A percentile compares a stretch with the other conserved stretches of the same genome.
These are phyloP conservation scores for Leptopilina boulardi DNA, from an alignment of 1,140 invertebrate genomes.

Conservation along the genomic window DNA sequence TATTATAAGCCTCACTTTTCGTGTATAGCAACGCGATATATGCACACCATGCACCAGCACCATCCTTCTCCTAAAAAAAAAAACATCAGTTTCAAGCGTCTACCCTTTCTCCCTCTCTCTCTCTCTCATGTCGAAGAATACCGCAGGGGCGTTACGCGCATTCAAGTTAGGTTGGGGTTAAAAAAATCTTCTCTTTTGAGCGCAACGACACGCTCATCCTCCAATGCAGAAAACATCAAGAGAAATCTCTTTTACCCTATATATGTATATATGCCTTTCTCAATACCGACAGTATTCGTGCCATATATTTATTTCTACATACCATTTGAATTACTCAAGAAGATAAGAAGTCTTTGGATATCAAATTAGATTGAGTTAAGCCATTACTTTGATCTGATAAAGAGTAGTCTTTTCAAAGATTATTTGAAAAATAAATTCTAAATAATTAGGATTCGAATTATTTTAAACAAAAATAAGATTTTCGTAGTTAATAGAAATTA, in stretches of 20 bases:
- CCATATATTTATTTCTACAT: background rate
- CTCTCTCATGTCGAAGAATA: constrained; percentile 14
- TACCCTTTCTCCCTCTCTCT: background rate
- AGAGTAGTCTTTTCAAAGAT: background rate
- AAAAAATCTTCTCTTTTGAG: constrained; percentile 15
- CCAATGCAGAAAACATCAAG: constrained; percentile 10
- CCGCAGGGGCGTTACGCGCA: constrained; percentile 8
- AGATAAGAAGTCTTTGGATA: background rate
- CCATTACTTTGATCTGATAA: background rate
- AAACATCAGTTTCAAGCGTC: background rate
- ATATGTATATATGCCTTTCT: constrained; percentile 4
- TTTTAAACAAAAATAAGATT: no score
- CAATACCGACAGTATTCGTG: constrained; percentile 21
- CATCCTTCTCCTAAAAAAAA: background rate
- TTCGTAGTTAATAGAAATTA: no score
- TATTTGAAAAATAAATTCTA: no score
- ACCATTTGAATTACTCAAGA: background rate
- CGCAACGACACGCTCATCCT: constrained; percentile 33
- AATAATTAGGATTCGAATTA: no score
- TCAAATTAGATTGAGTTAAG: constrained; percentile 7
- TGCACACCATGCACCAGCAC: constrained; percentile 26
- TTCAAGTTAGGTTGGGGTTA: constrained; percentile 26
- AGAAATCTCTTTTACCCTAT: background rate
- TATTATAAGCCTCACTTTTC: background rate
- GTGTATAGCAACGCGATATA: constrained; percentile 8